Conservation (phyloP, 2,113 vertebrate species). For the Seriola rivoliana region DNA sequence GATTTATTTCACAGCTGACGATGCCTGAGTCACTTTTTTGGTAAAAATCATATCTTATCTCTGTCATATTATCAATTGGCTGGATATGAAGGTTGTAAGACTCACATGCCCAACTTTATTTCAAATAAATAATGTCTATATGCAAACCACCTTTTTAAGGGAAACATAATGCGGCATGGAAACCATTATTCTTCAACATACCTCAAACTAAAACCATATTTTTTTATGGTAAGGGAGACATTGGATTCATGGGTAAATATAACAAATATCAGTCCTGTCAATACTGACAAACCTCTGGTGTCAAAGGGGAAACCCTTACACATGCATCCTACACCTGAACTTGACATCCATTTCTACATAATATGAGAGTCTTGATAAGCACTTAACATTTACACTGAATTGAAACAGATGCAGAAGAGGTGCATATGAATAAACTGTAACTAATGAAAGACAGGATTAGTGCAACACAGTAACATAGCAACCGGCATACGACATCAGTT, state of each 20-base stretch:
- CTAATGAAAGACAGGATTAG: background rate
- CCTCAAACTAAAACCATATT: background rate
- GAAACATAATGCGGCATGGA: background rate
- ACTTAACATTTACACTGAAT: background rate
- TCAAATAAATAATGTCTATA: background rate
- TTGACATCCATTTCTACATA: too few species aligned
- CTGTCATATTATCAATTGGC: background rate
- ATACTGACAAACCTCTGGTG: too few species aligned
- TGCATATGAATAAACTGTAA: background rate
- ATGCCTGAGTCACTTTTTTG: background rate
- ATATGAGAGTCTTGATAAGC: background rate
- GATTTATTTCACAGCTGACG: slow-evolving; percentile 1
- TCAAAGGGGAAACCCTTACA: too few species aligned
- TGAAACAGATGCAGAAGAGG: background rate
- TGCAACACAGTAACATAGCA: background rate
- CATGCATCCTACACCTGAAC: background rate
- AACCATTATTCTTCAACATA: background rate
- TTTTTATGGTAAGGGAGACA: background rate
- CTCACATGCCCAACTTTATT: background rate
- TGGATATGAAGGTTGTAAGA: background rate
- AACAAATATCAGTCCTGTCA: too few species aligned
- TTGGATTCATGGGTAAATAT: too few species aligned
- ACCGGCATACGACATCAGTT: background rate
- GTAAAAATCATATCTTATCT: background rate
- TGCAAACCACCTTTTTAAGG: background rate